Evolutionary conservation across 2,888 invertebrate genomes (phyloP).

Genomic region (Pediacus dermestoides): DNA sequence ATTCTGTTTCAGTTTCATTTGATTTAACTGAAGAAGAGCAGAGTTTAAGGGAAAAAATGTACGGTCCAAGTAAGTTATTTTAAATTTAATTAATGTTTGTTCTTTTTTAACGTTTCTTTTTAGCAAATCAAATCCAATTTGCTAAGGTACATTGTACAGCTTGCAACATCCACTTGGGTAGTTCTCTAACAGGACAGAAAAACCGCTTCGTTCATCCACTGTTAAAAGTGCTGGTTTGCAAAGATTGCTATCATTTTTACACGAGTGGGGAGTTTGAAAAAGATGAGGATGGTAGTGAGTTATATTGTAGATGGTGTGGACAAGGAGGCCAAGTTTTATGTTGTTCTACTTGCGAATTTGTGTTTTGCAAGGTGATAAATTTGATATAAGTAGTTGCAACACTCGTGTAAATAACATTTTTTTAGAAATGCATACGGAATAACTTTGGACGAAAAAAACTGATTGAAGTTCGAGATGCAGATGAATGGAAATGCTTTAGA

Average conservation of each 20-base stretch:
- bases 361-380: constrained; percentile 63
- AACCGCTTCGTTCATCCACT: constrained; percentile 71
- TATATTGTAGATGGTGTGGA: constrained; percentile 82
- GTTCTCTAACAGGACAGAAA: constrained; percentile 60
- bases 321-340: constrained; percentile 70
- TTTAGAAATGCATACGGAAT: constrained; percentile 69
- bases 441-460: constrained; percentile 66
- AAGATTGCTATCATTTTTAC: constrained; percentile 71
- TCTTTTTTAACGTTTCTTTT: constrained; percentile 17
- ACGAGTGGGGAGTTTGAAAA: constrained; percentile 78
- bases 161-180: constrained; percentile 72
- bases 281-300: constrained; percentile 78
- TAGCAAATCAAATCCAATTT: constrained; percentile 52
- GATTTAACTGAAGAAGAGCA: constrained; percentile 37
- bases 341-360: constrained; percentile 71
- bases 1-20: constrained; percentile 33
- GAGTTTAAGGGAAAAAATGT: constrained; percentile 30
- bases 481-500: constrained; percentile 78
- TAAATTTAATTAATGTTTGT: constrained; percentile 1
- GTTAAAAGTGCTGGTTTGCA: constrained; percentile 68
- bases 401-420: constrained; percentile 27
- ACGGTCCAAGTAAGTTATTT: constrained; percentile 31
- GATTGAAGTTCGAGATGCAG: constrained; percentile 69
- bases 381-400: constrained; percentile 8
- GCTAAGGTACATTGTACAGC: constrained; percentile 69